Evolutionary conservation across 2,797 vertebrate species (phyloP).

Genomic region (Epinephelus malabaricus): DNA sequence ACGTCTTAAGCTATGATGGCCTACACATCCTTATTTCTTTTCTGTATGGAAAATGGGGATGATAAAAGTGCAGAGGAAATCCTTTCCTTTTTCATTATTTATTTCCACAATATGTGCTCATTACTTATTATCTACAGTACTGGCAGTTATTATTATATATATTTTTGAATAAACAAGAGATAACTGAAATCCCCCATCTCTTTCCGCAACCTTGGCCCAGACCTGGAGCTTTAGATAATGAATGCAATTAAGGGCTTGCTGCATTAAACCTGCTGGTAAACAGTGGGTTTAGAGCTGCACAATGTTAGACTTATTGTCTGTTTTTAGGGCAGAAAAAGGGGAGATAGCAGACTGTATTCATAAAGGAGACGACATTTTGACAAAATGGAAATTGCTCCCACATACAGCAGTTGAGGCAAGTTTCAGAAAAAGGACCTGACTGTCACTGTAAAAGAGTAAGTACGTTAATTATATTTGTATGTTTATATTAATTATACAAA

Average conservation of each 20-base stretch:
- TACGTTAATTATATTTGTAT: neutral
- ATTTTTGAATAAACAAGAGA: constrained; percentile 86
- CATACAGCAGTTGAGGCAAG: constrained; percentile 22
- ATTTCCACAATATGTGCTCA: constrained; percentile 82
- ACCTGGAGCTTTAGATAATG: constrained; percentile 87
- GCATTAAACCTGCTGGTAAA: constrained; percentile 84
- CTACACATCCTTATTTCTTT: constrained; percentile 74
- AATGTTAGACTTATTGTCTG: constrained; percentile 68
- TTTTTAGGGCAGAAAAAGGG: constrained; percentile 68
- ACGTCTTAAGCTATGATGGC: constrained; percentile 71
- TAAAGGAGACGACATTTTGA: constrained; percentile 58
- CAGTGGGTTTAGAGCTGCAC: constrained; percentile 77
- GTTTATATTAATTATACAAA: too few relatives aligned
- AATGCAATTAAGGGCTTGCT: constrained; percentile 85
- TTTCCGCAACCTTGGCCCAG: constrained; percentile 78
- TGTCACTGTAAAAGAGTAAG: constrained; percentile 6
- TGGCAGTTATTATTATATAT: constrained; percentile 83
- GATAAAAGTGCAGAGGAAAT: constrained; percentile 82
- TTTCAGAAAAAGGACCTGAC: constrained; percentile 33
- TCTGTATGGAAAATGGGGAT: constrained; percentile 73
- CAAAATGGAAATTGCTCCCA: constrained; percentile 39
- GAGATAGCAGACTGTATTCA: constrained; percentile 59
- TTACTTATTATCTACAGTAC: constrained; percentile 83
- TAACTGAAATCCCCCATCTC: constrained; percentile 86
- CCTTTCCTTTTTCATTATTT: constrained; percentile 78